Base-by-base conservation (phyloP, 2,113 vertebrate species). In the Cochlearius cochlearius region DNA sequence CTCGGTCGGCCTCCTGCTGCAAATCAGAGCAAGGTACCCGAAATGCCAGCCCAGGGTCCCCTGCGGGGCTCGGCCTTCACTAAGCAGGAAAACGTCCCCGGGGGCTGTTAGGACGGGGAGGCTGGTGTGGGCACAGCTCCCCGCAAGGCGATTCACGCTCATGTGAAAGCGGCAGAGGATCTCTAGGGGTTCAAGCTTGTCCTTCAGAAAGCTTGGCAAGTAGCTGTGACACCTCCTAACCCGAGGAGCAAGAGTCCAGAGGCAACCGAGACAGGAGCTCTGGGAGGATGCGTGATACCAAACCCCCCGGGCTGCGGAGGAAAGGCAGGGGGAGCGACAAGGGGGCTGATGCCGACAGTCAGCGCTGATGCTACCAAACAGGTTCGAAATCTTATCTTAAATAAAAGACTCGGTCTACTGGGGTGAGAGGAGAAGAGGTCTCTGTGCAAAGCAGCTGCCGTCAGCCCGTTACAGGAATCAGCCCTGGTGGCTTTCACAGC, bases 401-500 rank as follows among this genome's bases (percentile, higher is more conserved):
- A 86, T 41, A 69, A 58, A 59, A 91, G 86, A 67, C 50, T 94
- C 23, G 5, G 76, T 86, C 88, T 92, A 27, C 66, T 58, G 76
- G 92, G 94, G 56, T 1, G 12, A 74, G 60, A 64, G 78, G 60
- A 90, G 36, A 72, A 95, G 55, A 47, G 26, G 60, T 81, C 66
- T 96, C 73, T 62, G 55, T 64, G 94, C 78, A 87, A 91, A 96
- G 93, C 71, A 81, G 68, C 76, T 23, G 69, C 34, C 39, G 7
- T 78, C 94, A 96, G 92, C 83, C 86, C 77, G 58, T 22, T 59
- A 73, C 12, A 88, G 90, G 68, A 76, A 92, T 18, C 72, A 60
- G 85, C 90, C 79, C 75, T 39, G 62, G 41, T 50, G 78, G 80
- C 94, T 86, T 96, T 92, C 86, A 89, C 75, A 94, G 92, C 95